Evolutionary conservation across 2,113 vertebrate genomes (phyloP).

Genomic region (Heloderma charlesbogerti): DNA sequence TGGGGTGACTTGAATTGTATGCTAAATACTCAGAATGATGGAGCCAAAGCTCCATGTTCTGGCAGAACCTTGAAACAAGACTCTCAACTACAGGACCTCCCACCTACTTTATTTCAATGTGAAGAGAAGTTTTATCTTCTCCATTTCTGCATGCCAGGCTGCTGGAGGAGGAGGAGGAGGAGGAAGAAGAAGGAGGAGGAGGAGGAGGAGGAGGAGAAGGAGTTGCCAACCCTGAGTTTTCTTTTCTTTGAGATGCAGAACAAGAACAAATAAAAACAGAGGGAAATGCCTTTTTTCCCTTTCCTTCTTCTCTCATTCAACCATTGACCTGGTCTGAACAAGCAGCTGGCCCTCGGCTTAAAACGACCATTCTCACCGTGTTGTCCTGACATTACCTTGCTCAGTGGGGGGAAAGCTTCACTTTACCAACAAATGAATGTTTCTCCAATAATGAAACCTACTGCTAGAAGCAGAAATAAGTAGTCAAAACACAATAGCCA

Average conservation of each 20-base stretch:
- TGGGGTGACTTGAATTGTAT: too few relatives aligned
- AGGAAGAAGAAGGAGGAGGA: too few relatives aligned
- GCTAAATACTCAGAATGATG: background rate
- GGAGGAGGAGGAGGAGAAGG: too few relatives aligned
- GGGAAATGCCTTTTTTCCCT: too few relatives aligned
- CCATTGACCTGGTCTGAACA: slow-evolving; percentile 23
- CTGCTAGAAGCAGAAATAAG: slow-evolving; percentile 41
- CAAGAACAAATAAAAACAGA: background rate
- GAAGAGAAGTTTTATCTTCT: too few relatives aligned
- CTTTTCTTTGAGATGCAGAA: background rate
- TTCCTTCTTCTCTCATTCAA: background rate
- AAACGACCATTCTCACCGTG: slow-evolving; percentile 44
- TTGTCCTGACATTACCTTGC: slow-evolving; percentile 15
- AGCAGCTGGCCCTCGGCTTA: background rate
- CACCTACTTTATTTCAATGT: background rate
- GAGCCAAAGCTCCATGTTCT: background rate
- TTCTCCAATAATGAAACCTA: slow-evolving; percentile 47
- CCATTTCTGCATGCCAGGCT: background rate
- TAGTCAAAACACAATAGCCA: slow-evolving; percentile 21
- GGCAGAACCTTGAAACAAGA: background rate
- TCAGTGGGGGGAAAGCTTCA: slow-evolving; percentile 23
- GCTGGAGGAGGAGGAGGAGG: background rate
- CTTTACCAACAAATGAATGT: slow-evolving; percentile 11
- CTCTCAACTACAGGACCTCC: background rate
- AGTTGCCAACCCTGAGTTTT: background rate